phyloP scores from a whole-genome alignment of 30 jellyfish, hydroid and myxozoan genomes.

The Cassiopea xamachana region DNA sequence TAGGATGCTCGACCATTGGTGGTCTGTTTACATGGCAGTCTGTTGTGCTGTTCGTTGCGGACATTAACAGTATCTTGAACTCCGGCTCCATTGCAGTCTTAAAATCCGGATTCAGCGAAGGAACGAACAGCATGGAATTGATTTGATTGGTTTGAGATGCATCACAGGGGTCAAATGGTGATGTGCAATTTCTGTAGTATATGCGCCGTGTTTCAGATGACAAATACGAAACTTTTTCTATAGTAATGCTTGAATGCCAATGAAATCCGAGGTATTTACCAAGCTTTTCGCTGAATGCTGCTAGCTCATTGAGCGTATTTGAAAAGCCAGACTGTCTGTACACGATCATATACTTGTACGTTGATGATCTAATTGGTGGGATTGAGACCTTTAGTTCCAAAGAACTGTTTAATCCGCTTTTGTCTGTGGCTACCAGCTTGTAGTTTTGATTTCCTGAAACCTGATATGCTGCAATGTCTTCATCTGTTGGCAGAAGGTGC shows the following conservation, averaged over 20 bases:
- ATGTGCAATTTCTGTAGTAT: slow-evolving; percentile 61
- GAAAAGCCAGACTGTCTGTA: slow-evolving; percentile 19
- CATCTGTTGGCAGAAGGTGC: slow-evolving; percentile 45
- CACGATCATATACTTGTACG: slow-evolving; percentile 29
- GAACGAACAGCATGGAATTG: slow-evolving; percentile 26
- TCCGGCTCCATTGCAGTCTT: slow-evolving; percentile 39
- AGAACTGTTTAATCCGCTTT: slow-evolving; percentile 63
- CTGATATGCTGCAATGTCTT: slow-evolving; percentile 18
- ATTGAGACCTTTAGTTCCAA: slow-evolving; percentile 26
- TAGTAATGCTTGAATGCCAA: slow-evolving; percentile 5
- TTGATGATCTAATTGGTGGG: slow-evolving; percentile 16
- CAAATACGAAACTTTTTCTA: neutral
- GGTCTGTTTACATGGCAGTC: slow-evolving; percentile 63
- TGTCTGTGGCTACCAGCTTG: slow-evolving; percentile 74
- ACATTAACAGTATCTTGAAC: slow-evolving; percentile 9
- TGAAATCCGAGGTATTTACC: slow-evolving; percentile 1
- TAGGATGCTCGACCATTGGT: slow-evolving; percentile 38
- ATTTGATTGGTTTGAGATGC: slow-evolving; percentile 1
- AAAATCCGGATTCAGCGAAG: slow-evolving; percentile 1
- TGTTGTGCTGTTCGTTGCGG: neutral
- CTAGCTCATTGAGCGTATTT: slow-evolving; percentile 24
- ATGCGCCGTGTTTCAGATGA: slow-evolving; percentile 17
- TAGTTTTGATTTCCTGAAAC: slow-evolving; percentile 19
- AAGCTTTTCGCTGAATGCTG: slow-evolving; percentile 17
- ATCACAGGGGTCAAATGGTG: slow-evolving; percentile 71